A percentile compares a stretch with the other conserved stretches of the same genome.
phyloP scores from a whole-genome alignment of 1,140 invertebrate genomes.

The Sinella curviseta region DNA sequence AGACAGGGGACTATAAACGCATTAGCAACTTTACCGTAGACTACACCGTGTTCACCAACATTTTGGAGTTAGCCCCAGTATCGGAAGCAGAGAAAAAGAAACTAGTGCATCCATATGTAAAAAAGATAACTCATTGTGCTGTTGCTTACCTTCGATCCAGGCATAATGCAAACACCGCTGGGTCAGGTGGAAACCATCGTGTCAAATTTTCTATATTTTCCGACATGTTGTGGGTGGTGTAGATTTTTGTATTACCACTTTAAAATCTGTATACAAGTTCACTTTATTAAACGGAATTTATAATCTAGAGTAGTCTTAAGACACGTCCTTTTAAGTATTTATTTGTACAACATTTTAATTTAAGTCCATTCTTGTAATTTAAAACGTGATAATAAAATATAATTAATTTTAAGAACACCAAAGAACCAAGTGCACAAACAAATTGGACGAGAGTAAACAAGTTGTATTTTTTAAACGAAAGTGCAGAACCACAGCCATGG shows the following conservation, averaged over 20 bases:
- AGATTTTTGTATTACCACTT: background rate
- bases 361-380: too few species aligned
- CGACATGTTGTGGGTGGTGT: slow-evolving; percentile 30
- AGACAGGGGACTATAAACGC: background rate
- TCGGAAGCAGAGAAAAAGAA: background rate
- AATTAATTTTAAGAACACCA: too few species aligned
- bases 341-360: too few species aligned
- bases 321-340: too few species aligned
- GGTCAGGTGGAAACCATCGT: slow-evolving; percentile 32
- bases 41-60: background rate
- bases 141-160: slow-evolving; percentile 36
- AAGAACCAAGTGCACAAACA: too few species aligned
- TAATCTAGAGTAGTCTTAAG: too few species aligned
- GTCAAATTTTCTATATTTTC: slow-evolving; percentile 41
- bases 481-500: too few species aligned
- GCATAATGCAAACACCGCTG: slow-evolving; percentile 34
- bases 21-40: background rate
- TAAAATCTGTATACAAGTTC: background rate
- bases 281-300: background rate
- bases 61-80: background rate
- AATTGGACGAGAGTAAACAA: too few species aligned
- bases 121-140: background rate
- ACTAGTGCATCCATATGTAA: background rate
- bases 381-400: too few species aligned
- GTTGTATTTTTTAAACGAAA: too few species aligned